Evolutionary conservation across 2,113 vertebrate genomes (phyloP).

Genomic region (Podarcis muralis): DNA sequence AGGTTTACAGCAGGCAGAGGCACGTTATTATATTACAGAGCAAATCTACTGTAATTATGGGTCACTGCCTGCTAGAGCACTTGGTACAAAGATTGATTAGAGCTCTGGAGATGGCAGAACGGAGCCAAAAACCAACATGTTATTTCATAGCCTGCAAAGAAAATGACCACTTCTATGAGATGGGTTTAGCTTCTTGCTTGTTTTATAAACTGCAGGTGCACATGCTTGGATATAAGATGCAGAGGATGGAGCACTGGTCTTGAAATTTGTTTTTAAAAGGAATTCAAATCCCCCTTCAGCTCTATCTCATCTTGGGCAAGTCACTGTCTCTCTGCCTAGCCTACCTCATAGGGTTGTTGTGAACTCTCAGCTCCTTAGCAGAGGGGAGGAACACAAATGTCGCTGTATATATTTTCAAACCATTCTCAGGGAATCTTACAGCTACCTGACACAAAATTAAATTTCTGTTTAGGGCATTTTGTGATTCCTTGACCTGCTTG

Average conservation of each 20-base stretch:
- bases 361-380: not conserved
- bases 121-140: not conserved
- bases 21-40: conserved; percentile 16
- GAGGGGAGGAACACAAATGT: not conserved
- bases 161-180: not conserved
- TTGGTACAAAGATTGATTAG: not conserved
- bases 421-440: not conserved
- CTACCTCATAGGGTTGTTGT: not conserved
- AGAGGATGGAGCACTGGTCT: not conserved
- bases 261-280: not conserved
- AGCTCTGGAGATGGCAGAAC: conserved; percentile 23
- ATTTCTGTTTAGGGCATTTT: not conserved
- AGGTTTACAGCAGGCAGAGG: not conserved
- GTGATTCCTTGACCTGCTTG: not conserved
- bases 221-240: not conserved
- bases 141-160: not conserved
- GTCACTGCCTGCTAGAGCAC: not conserved
- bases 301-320: not conserved
- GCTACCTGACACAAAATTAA: not conserved
- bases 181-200: not conserved
- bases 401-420: not conserved
- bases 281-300: not conserved
- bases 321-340: not conserved
- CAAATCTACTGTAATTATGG: conserved; percentile 2
- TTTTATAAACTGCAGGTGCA: not conserved